Evolutionary conservation across 2,797 vertebrate genomes (phyloP).

Genomic region (Lateolabrax maculatus): DNA sequence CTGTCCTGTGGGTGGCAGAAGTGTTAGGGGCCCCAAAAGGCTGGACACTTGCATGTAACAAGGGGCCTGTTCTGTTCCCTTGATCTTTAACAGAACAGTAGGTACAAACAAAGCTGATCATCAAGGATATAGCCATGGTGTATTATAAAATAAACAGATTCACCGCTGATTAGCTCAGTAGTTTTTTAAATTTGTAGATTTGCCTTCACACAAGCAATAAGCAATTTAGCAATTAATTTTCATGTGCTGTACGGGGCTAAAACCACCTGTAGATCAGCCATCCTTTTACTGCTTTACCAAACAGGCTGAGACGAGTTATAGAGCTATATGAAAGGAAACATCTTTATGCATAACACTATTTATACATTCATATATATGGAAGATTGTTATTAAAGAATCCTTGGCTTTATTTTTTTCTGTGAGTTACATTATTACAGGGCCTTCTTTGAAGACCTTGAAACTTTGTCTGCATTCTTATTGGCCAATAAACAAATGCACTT

Average conservation of each 20-base stretch:
- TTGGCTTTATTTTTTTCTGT: conserved; percentile 14
- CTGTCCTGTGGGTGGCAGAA: conserved; percentile 74
- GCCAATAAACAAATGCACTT: conserved; percentile 77
- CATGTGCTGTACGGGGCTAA: neutral
- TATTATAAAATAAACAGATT: conserved; percentile 55
- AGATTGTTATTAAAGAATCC: conserved; percentile 35
- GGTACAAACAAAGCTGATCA: neutral
- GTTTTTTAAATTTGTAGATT: neutral
- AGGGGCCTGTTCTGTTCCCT: conserved; percentile 53
- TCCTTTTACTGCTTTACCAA: neutral
- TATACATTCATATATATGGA: conserved; percentile 35
- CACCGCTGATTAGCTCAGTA: neutral
- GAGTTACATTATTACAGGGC: conserved; percentile 62
- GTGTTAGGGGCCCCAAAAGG: conserved; percentile 76
- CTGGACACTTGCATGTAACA: conserved; percentile 52
- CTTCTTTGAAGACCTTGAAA: conserved; percentile 78
- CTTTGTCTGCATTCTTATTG: conserved; percentile 75
- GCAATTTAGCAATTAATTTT: neutral
- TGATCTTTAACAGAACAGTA: conserved; percentile 49
- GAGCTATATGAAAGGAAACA: neutral
- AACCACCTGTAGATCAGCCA: neutral
- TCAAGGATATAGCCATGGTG: neutral
- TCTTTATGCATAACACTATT: conserved; percentile 30
- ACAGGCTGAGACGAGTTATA: conserved; percentile 2
- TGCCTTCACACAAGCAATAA: neutral